Percentiles rank a stretch among this genome's conserved stretches.
Conservation (phyloP, 2,888 invertebrate genomes). For the Patella depressa region DNA sequence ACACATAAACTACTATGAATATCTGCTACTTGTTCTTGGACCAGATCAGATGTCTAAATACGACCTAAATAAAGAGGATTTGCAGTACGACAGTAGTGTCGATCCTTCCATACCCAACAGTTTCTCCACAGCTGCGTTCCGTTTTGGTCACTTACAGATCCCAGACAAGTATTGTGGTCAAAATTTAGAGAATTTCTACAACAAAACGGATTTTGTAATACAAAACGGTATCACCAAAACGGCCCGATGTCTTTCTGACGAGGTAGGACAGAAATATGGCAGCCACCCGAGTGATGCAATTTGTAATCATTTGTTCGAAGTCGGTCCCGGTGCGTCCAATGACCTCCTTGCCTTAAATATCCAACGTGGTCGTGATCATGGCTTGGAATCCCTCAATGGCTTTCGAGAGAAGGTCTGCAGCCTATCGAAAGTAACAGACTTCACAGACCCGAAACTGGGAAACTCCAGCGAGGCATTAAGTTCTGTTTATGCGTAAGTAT, state of each 20-base stretch:
- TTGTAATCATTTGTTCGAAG: slow-evolving; percentile 1
- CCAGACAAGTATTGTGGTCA: not conserved
- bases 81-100: not conserved
- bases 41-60: not conserved
- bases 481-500: no score
- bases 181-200: not conserved
- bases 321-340: not conserved
- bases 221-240: not conserved
- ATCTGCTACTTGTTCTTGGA: not conserved
- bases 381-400: not conserved
- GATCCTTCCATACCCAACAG: not conserved
- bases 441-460: not conserved
- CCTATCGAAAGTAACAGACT: not conserved
- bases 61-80: not conserved
- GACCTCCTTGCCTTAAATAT: not conserved
- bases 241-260: not conserved
- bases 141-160: not conserved
- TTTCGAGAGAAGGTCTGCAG: not conserved
- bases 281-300: not conserved
- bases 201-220: not conserved
- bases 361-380: not conserved
- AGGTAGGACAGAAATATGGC: not conserved
- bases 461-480: not conserved
- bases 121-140: not conserved
- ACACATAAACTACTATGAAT: not conserved